Conservation (phyloP, 1,140 invertebrate species). For the Vanessa tameamea region DNA sequence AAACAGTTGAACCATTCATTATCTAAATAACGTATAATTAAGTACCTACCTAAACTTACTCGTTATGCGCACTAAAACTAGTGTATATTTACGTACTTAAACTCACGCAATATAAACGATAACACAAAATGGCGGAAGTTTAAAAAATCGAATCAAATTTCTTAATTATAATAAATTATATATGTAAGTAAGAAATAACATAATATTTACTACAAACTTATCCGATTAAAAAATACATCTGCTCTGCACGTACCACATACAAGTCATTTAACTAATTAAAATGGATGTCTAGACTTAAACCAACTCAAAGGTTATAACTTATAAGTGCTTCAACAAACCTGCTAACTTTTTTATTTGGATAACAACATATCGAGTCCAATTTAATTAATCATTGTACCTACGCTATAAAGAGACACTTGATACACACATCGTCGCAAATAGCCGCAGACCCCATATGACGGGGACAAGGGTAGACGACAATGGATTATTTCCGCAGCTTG, state of each 20-base stretch:
- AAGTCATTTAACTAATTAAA: not conserved
- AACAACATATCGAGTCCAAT: not conserved
- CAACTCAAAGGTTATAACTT: not conserved
- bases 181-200: too few relatives aligned
- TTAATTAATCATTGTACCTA: not conserved
- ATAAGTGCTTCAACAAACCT: not conserved
- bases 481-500: constrained; percentile 68
- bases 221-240: constrained; percentile 2
- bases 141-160: too few relatives aligned
- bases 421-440: constrained; percentile 59
- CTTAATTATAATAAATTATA: too few relatives aligned
- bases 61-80: too few relatives aligned
- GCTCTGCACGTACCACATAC: not conserved
- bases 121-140: too few relatives aligned
- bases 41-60: too few relatives aligned
- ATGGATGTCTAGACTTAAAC: constrained; percentile 3
- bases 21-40: too few relatives aligned
- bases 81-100: too few relatives aligned
- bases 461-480: constrained; percentile 52
- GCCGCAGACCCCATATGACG: constrained; percentile 52
- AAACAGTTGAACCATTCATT: not conserved
- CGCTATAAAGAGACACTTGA: constrained; percentile 47
- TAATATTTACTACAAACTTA: not conserved
- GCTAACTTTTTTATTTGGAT: not conserved
- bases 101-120: too few relatives aligned